Evolutionary conservation across 1,140 invertebrate genomes (phyloP), one percentile per base, ranked within the genome.

Genomic region (Himalopsyche phryganea): DNA sequence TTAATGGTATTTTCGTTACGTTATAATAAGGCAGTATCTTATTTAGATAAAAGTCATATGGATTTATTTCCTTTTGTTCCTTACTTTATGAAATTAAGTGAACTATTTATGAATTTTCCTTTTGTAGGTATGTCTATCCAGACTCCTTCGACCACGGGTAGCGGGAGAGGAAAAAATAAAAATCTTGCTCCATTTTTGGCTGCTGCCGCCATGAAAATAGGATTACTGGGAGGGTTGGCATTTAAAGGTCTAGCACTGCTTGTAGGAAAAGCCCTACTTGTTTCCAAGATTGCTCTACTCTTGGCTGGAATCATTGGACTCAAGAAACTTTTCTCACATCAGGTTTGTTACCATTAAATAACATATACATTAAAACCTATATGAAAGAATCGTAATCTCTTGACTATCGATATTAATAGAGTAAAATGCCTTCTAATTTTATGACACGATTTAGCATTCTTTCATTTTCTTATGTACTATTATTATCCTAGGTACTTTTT

Each of bases 231-330:
- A 23, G 87, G 87, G 33, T 66, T 92, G 10, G 84, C 88, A 1
- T 87, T 91, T 69, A 91, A 91, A 65, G 89, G 85, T 6, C 73
- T 92, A 1, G 86, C 87, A n/a, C 72, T 92, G 2, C 79, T 92
- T 20, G 89, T 91, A 2, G 89, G 89, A 63, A 91, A 92, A 74
- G 90, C 90, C 19, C 78, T 92, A 0, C 81, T 91, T 1, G 83
- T 92, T 6, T 89, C 87, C 46, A 92, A 92, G 79, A 85, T 91
- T 36, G 89, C 90, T 1, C 79, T 92, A 3, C 78, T 91, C 0
- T 68, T 91, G 9, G 87, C 89, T 1, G 84, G 84, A 19, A 86
- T 91, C 51, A 89, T 92, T 51, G 89, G 89, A 14, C 69, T 92
- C 64, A 91, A 91, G 78, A 91, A 91, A 63, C 75, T 92, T 5